phyloP scores from a whole-genome alignment of 2,113 vertebrate genomes.

The Pseudopodoces humilis region DNA sequence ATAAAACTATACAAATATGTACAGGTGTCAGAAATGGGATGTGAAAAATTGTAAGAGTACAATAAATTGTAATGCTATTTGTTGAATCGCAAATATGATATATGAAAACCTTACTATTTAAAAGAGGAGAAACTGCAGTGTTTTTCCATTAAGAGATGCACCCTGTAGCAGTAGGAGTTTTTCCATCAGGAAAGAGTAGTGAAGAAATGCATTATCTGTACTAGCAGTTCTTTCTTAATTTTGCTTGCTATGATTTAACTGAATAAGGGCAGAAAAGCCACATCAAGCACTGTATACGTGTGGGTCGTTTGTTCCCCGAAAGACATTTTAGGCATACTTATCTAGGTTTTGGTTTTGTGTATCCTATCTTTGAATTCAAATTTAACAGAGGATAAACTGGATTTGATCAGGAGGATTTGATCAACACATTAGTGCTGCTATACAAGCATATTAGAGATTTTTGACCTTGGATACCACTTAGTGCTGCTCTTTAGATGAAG shows the following conservation, averaged over 20 bases:
- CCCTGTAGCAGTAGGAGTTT: not conserved
- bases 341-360: not conserved
- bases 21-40: not conserved
- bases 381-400: not conserved
- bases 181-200: not conserved
- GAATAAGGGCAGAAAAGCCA: not conserved
- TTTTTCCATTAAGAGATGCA: not conserved
- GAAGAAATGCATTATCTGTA: not conserved
- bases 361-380: not conserved
- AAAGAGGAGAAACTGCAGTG: not conserved
- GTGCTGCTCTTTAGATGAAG: not conserved
- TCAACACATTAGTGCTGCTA: not conserved
- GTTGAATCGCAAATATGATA: not conserved
- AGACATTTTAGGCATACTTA: not conserved
- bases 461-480: not conserved
- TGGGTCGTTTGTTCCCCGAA: not conserved
- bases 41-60: not conserved
- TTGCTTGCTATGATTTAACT: not conserved
- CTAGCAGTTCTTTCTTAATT: not conserved
- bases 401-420: not conserved
- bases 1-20: not conserved
- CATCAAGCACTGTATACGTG: fast-evolving
- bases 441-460: not conserved
- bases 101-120: not conserved
- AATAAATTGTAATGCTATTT: not conserved